phyloP scores from a whole-genome alignment of 1,140 invertebrate species.

The Drosophila auraria region DNA sequence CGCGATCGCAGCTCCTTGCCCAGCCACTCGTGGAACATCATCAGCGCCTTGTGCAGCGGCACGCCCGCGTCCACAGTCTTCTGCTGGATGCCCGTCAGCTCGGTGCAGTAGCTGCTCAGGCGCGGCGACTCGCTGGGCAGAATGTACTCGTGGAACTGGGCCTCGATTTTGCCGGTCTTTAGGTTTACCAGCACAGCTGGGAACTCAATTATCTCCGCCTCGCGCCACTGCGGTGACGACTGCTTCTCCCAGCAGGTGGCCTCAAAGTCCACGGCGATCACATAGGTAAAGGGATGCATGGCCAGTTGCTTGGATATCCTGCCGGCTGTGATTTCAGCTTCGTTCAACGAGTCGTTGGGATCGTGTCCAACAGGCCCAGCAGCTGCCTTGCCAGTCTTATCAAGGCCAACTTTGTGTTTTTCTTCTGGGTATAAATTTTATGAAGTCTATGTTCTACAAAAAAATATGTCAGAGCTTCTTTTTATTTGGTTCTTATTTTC shows the following conservation, averaged over 20 bases:
- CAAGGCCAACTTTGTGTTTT: too few relatives aligned
- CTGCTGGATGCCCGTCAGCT: conserved; percentile 88
- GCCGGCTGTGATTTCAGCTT: conserved; percentile 48
- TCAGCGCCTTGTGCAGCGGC: conserved; percentile 84
- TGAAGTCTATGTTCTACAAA: too few relatives aligned
- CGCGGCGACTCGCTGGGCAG: conserved; percentile 87
- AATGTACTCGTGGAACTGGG: conserved; percentile 89
- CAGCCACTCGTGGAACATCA: conserved; percentile 85
- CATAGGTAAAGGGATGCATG: conserved; percentile 80
- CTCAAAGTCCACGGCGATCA: conserved; percentile 86
- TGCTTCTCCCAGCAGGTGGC: conserved; percentile 86
- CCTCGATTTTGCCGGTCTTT: conserved; percentile 86
- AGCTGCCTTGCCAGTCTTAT: too few relatives aligned
- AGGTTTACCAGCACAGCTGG: conserved; percentile 90
- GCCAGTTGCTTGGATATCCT: conserved; percentile 67
- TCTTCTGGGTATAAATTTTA: too few relatives aligned
- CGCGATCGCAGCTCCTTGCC: conserved; percentile 78
- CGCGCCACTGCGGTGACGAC: conserved; percentile 74
- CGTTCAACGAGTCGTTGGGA: conserved; percentile 55
- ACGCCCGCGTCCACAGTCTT: conserved; percentile 85
- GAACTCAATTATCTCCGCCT: conserved; percentile 88
- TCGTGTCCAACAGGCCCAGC: conserved; percentile 10
- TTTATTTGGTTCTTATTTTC: too few relatives aligned
- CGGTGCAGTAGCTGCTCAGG: conserved; percentile 88
- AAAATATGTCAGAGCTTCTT: too few relatives aligned